Evolutionary conservation across 2,888 invertebrate genomes (phyloP), one percentile per base, ranked within the genome.

Genomic region (Mycogona germanica): DNA sequence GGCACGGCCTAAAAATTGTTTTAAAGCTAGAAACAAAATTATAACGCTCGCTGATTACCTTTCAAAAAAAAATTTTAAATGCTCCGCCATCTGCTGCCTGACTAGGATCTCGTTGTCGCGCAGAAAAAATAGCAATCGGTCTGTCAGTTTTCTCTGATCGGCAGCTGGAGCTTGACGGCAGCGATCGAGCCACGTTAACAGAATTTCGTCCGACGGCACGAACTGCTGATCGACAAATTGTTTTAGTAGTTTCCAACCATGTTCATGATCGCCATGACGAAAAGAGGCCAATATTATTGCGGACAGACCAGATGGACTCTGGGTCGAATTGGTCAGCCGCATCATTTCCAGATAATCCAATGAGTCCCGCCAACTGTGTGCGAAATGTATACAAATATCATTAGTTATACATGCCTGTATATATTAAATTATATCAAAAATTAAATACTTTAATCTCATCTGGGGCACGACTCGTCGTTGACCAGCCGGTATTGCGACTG

Each of bases 321-420:
- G 40, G 6, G 42, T 32, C 3, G 9, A 6, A 2, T 57, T 57
- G 14, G 59, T 55, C 9, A 76, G 41, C 64, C 76, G 72, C 47
- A 79, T 74, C 64, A 78, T 77, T 48, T 80, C 74, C 25, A 83
- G 65, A 14, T 84, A 69, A 59, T 76, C 72, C 0, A 78, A 51
- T 38, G 77, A 75, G 55, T 79, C 75, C 60, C 73, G 73, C 82
- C 84, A 86, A 59, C 78, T 70, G 53, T n/a, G n/a, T n/a, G n/a
- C n/a, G n/a, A n/a, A n/a, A n/a, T n/a, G n/a, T n/a, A n/a, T n/a
- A n/a, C n/a, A n/a, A n/a, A n/a, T n/a, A n/a, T n/a, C n/a, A n/a
- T n/a, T n/a, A n/a, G n/a, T n/a, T n/a, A n/a, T n/a, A n/a, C n/a
- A n/a, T n/a, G n/a, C n/a, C n/a, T n/a, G n/a, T n/a, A n/a, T n/a